Conservation (phyloP, 2,113 vertebrate genomes). For the Apaloderma vittatum region DNA sequence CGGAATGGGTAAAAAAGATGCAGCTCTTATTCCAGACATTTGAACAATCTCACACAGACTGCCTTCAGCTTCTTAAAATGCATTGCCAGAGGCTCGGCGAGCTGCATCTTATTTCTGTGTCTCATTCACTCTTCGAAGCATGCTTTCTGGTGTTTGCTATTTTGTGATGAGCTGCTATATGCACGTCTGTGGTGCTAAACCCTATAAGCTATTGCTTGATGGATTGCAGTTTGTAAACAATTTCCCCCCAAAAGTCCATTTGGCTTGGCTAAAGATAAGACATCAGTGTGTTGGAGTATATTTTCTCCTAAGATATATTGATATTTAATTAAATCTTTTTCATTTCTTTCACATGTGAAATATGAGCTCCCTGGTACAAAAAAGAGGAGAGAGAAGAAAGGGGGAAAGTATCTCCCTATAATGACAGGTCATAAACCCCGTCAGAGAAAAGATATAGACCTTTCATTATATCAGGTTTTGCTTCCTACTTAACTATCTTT, state of each 20-base stretch:
- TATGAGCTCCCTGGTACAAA: constrained; percentile 37
- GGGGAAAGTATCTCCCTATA: neutral
- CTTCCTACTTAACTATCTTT: neutral
- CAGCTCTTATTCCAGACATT: neutral
- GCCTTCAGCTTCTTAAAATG: constrained; percentile 3
- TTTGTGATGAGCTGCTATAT: constrained; percentile 6
- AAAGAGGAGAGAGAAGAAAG: neutral
- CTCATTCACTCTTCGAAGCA: neutral
- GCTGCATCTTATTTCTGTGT: neutral
- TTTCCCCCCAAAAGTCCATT: constrained; percentile 22
- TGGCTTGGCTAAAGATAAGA: constrained; percentile 50
- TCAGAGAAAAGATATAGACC: constrained; percentile 13
- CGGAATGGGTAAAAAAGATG: neutral
- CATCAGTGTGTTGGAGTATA: neutral
- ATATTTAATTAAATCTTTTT: constrained; percentile 59
- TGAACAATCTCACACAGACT: neutral
- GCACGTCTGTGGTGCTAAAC: neutral
- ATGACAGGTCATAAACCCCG: constrained; percentile 45
- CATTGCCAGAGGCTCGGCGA: neutral
- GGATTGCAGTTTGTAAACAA: constrained; percentile 41
- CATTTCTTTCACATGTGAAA: constrained; percentile 58
- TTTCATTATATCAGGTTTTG: neutral
- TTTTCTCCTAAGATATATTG: constrained; percentile 31
- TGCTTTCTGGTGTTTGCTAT: neutral
- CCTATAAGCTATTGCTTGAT: constrained; percentile 14